These are phyloP conservation scores for Prunella strophiata DNA, from an alignment of 2,797 vertebrate species.

Conservation along the genomic window DNA sequence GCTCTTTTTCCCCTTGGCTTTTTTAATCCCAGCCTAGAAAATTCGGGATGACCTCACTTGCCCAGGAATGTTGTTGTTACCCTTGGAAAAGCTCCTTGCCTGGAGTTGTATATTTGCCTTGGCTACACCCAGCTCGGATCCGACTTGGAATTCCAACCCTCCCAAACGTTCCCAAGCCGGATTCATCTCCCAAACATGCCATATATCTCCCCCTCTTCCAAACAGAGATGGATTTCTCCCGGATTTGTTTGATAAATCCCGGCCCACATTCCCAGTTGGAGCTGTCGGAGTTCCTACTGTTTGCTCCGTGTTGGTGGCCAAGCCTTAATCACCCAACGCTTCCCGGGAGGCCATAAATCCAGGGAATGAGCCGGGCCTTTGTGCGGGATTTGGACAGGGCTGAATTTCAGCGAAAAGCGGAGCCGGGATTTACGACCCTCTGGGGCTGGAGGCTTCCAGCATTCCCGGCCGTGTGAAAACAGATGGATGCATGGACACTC, in stretches of 20 bases:
- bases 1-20: constrained; percentile 47
- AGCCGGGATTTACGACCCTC: constrained; percentile 96
- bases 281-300: constrained; percentile 98
- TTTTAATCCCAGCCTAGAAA: constrained; percentile 77
- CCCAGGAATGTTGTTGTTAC: constrained; percentile 92
- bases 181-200: constrained; percentile 90
- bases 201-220: constrained; percentile 93
- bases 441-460: constrained; percentile 97
- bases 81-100: constrained; percentile 88
- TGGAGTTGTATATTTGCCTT: constrained; percentile 97
- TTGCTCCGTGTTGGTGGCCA: constrained; percentile 99
- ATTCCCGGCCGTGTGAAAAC: constrained; percentile 97
- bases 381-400: constrained; percentile 96
- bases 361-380: constrained; percentile 94
- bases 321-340: constrained; percentile 93
- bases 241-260: constrained; percentile 92
- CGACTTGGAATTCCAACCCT: background rate
- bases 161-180: constrained; percentile 90
- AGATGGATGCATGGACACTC: constrained; percentile 97
- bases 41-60: constrained; percentile 91
- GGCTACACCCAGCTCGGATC: constrained; percentile 65
- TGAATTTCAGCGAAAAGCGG: constrained; percentile 95
- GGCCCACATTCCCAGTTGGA: constrained; percentile 94
- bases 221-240: constrained; percentile 96
- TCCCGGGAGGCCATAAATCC: constrained; percentile 99